Base-by-base conservation (phyloP, 37 sponge, comb jelly and placozoan genomes). In the Beroe forskalii region DNA sequence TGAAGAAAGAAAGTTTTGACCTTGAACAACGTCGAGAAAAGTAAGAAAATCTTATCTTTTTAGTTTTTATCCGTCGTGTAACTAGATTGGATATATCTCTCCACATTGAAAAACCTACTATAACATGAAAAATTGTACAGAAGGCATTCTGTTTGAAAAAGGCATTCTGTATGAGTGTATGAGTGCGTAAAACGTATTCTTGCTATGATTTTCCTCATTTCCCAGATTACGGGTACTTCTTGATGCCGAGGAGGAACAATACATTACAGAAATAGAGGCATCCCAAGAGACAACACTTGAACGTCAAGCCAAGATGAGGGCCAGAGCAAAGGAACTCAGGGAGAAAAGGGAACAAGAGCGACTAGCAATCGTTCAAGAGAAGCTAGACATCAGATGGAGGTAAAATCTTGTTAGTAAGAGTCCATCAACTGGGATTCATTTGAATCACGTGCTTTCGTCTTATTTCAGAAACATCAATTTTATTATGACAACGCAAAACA, bases 301-400 rank as follows among this genome's bases (percentile, higher is more conserved):
- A 67, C 40, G 95, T 66, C 99, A 96, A 90, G 97, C 97, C 6
- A 93, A 90, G 90, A 96, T 98, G 97, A 93, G 95, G 25, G 97
- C 95, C 90, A 91, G 96, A 67, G 97, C 96, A 20, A 93, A 89
- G 43, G 60, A 38, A 17, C 91, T 97, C 23, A 91, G 89, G 62
- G 96, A 97, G 62, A 93, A 93, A 90, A 92, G 97, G 32, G 97
- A 97, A 92, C 42, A 44, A 22, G 96, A 97, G 90, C 93, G 97
- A 90, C 92, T 92, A 12, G 93, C 92, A 27, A 61, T 94, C 38
- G 97, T 97, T 23, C 95, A 97, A 62, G 91, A 96, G 62, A 98
- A 98, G 55, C 90, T 98, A 83, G 95, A 96, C 23, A 95, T 94
- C 30, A 76, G 94, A 92, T 95, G 95, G 95, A 94, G 94, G 96